These are phyloP conservation scores for Mesoclemmys tuberculata DNA, from an alignment of 2,113 vertebrate species.

Conservation along the genomic window DNA sequence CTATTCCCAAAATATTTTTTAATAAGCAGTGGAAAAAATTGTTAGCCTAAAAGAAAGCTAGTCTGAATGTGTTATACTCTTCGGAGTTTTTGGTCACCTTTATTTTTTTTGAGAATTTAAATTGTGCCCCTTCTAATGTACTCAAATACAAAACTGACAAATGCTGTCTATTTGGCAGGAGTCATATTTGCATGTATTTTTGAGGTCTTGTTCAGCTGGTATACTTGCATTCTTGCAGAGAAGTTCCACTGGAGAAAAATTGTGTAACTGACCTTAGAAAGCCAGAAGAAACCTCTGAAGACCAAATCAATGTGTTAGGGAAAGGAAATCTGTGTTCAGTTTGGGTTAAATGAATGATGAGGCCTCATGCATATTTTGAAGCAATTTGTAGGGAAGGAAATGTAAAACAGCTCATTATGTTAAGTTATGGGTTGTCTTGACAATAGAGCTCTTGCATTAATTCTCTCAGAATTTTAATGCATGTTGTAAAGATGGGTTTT, in stretches of 20 bases:
- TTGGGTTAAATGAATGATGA: conserved; percentile 36
- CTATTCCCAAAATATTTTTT: background rate
- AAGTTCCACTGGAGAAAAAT: background rate
- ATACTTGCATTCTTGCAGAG: background rate
- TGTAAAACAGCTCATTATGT: conserved; percentile 50
- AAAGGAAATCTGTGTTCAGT: conserved; percentile 60
- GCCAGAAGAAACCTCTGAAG: background rate
- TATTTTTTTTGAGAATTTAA: background rate
- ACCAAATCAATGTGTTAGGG: background rate
- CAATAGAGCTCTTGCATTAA: conserved; percentile 30
- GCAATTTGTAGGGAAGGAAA: conserved; percentile 40
- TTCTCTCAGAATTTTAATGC: conserved; percentile 16
- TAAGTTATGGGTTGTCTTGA: conserved; percentile 34
- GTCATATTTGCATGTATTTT: background rate
- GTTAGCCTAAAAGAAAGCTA: background rate
- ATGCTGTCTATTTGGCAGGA: background rate
- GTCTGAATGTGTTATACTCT: background rate
- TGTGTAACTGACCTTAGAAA: background rate
- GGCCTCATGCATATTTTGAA: conserved; percentile 62
- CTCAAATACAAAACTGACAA: background rate
- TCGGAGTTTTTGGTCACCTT: background rate
- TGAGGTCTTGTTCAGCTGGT: background rate
- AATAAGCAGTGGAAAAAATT: background rate
- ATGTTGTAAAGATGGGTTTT: background rate
- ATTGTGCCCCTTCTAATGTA: background rate